Evolutionary conservation across 2,797 vertebrate species (phyloP), one percentile per base, ranked within the genome.

Genomic region (Odontamblyopus rebecca): DNA sequence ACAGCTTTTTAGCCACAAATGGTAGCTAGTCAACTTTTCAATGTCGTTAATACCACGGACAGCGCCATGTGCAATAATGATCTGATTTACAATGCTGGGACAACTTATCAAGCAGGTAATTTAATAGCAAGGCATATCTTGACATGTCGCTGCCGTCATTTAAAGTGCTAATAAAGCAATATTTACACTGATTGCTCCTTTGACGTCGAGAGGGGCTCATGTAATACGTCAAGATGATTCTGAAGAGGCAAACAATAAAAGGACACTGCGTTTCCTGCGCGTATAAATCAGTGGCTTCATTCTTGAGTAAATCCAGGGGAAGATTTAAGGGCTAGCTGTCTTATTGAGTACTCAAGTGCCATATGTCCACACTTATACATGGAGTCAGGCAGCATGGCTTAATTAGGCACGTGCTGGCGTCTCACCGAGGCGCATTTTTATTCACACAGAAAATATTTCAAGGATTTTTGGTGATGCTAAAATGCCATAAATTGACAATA

Each of bases 311-410:
- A 79, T 79, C 67, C 59, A 54, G 41, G 67, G 60, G 70, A 77
- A 75, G 72, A 76, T 78, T 78, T 75, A 71, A 65, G 72, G 50
- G 68, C 83, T 29, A 69, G 74, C 70, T 83, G 81, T 73, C 75
- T 76, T 30, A 50, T 74, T 66, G 82, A 78, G 74, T 80, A 44
- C 61, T 83, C 51, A 74, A 80, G 72, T 73, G 64, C 27, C 85
- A 84, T 80, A 79, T 84, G 81, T 81, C 73, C 75, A 48, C 69
- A 72, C 71, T 86, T 38, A 12, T 5, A 76, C 69, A 59, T 60
- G 74, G 73, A 78, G 69, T 62, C 75, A 73, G 71, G 54, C 68
- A 72, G 57, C 79, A 61, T 54, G 71, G 56, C 64, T 67, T 68
- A 70, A 60, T 64, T 73, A 70, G 60, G 71, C 59, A 51, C 50